Evolutionary conservation across 2,888 invertebrate species (phyloP).

Genomic region (Drosophila mimetica): DNA sequence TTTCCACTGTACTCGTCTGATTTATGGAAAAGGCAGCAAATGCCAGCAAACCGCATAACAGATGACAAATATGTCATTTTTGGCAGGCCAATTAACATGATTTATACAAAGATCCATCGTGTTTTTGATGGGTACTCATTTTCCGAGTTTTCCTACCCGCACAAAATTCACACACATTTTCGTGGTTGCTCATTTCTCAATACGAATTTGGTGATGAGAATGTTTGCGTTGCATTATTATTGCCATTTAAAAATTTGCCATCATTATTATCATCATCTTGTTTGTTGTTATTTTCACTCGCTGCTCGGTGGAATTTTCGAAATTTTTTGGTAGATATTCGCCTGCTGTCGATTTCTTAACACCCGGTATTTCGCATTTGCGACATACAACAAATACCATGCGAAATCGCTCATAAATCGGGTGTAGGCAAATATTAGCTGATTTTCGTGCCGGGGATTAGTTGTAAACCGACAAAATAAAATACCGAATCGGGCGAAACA

Average conservation of each 20-base stretch:
- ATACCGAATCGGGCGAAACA: constrained; percentile 10
- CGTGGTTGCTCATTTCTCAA: constrained; percentile 1
- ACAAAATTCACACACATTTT: neutral
- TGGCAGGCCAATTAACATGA: constrained; percentile 36
- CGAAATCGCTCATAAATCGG: constrained; percentile 69
- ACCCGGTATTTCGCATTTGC: constrained; percentile 81
- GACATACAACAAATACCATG: constrained; percentile 78
- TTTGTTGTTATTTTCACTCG: constrained; percentile 10
- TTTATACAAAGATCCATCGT: constrained; percentile 17
- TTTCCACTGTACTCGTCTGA: constrained; percentile 5
- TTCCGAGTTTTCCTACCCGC: constrained; percentile 1
- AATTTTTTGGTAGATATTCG: constrained; percentile 36
- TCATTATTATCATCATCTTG: neutral
- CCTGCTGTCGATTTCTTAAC: constrained; percentile 70
- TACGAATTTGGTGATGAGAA: neutral
- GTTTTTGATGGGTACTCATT: neutral
- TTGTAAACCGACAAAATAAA: constrained; percentile 24
- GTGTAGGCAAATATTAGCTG: constrained; percentile 69
- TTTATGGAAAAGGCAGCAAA: constrained; percentile 4
- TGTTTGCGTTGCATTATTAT: constrained; percentile 24
- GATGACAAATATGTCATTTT: constrained; percentile 24
- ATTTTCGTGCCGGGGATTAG: constrained; percentile 27
- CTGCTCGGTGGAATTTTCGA: constrained; percentile 10
- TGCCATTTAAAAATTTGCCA: constrained; percentile 8
- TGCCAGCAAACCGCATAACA: neutral